Evolutionary conservation across 2,113 vertebrate genomes (phyloP), one percentile per base, ranked within the genome.

Genomic region (Spermophilus dauricus): DNA sequence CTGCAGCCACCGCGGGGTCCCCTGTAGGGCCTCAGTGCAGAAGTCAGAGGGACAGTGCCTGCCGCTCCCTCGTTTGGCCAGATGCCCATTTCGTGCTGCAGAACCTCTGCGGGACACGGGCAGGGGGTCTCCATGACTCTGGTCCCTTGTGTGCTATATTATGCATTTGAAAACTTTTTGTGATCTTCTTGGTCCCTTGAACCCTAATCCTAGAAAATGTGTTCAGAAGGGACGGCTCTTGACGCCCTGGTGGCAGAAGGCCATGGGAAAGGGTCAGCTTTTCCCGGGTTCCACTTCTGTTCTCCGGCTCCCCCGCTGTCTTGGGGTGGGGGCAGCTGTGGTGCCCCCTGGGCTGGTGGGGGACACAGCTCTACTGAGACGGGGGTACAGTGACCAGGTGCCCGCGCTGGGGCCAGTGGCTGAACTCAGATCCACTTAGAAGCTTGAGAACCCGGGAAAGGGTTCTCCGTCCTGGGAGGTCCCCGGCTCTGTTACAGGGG

Each of bases 41-140:
- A 0, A 5, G 51, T 34, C 2, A 51, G 22, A 13, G 58, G 30
- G 16, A 45, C 1, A 13, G 6, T 4, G 22, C 4, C 5, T 18
- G 14, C 56, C 14, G 26, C 14, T 48, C 0, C 26, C 48, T 37
- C 28, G 2, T 73, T 28, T 20, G 45, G 53, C 37, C 53, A 9
- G 51, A 51, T 32, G 37, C 2, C 45, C 20, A 22, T 77, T 39
- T 51, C 17, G 5, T 48, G 82, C 34, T 42, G 16, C 93, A 77
- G 84, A 37, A 24, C 39, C 20, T 17, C 10, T 69, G 1, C 26
- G 48, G 58, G 13, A 72, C 51, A 37, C 2, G 0, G 81, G 32
- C 72, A 34, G 22, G 6, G 37, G 63, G 13, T 42, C 48, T 39
- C 76, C 84, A 42, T 45, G n/a, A 18, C 22, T 0, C 0, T 32